These are phyloP conservation scores for Scylla paramamosain DNA, from an alignment of 1,140 invertebrate species.

Conservation along the genomic window DNA sequence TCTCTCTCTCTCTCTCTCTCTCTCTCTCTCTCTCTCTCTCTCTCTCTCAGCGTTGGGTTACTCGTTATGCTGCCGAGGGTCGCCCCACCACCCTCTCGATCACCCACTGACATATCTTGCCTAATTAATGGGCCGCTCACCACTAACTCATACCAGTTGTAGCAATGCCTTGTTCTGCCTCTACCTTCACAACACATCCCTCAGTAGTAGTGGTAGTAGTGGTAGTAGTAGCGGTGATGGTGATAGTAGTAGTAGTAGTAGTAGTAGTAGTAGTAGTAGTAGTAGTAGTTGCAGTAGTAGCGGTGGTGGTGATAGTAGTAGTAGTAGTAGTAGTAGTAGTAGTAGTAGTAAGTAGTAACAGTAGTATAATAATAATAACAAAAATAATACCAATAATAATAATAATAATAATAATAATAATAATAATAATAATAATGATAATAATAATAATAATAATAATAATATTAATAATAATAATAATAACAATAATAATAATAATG, in stretches of 20 bases:
- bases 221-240: no score
- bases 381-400: background rate
- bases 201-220: no score
- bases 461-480: background rate
- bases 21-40: no score
- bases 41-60: background rate
- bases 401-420: no score
- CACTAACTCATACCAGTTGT: background rate
- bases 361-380: background rate
- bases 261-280: background rate
- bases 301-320: background rate
- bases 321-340: background rate
- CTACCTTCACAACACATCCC: background rate
- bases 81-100: background rate
- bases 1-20: no score
- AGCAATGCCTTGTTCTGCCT: background rate
- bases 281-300: background rate
- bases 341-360: background rate
- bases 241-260: no score
- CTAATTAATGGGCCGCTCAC: background rate
- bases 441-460: slow-evolving; percentile 26
- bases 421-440: no score
- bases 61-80: background rate
- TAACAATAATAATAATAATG: no score
- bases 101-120: background rate